A percentile compares a stretch with the other conserved stretches of the same genome.
These are phyloP conservation scores for Podotricha telesiphe DNA, from an alignment of 2,888 invertebrate genomes.

Conservation along the genomic window DNA sequence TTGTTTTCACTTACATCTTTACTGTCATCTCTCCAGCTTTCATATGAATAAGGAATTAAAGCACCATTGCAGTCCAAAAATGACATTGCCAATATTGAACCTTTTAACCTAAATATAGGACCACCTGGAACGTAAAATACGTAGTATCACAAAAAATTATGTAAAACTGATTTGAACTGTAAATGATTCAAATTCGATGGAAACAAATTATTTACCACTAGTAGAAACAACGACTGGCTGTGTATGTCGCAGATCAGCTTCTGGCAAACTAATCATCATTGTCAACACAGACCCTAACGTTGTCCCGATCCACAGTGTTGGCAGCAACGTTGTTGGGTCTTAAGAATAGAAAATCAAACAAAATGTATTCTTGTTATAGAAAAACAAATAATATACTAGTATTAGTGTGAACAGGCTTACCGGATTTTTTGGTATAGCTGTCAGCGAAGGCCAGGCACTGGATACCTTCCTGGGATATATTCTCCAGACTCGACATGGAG, in stretches of 20 bases:
- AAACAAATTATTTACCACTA: slow-evolving; percentile 86
- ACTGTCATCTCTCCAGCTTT: slow-evolving; percentile 96
- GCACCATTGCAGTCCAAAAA: slow-evolving; percentile 98
- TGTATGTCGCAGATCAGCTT: slow-evolving; percentile 90
- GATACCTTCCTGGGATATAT: slow-evolving; percentile 97
- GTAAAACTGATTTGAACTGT: no score
- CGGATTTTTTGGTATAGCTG: slow-evolving; percentile 96
- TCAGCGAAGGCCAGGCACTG: slow-evolving; percentile 98
- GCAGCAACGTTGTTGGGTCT: slow-evolving; percentile 92
- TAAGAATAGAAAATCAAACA: slow-evolving; percentile 36
- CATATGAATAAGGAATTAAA: slow-evolving; percentile 94
- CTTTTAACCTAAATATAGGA: slow-evolving; percentile 97
- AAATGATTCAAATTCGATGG: no score
- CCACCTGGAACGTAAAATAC: slow-evolving; percentile 87
- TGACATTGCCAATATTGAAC: slow-evolving; percentile 96
- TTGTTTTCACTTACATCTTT: slow-evolving; percentile 79
- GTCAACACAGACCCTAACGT: slow-evolving; percentile 98
- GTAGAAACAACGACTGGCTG: slow-evolving; percentile 95
- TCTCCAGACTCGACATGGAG: slow-evolving; percentile 98
- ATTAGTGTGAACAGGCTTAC: slow-evolving; percentile 79
- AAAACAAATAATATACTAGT: background rate
- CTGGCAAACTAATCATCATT: slow-evolving; percentile 92
- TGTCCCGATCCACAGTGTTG: slow-evolving; percentile 99
- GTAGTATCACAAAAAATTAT: no score
- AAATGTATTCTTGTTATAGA: background rate